Conservation (phyloP, 2,888 invertebrate species). For the Chymomyza caudatula region DNA sequence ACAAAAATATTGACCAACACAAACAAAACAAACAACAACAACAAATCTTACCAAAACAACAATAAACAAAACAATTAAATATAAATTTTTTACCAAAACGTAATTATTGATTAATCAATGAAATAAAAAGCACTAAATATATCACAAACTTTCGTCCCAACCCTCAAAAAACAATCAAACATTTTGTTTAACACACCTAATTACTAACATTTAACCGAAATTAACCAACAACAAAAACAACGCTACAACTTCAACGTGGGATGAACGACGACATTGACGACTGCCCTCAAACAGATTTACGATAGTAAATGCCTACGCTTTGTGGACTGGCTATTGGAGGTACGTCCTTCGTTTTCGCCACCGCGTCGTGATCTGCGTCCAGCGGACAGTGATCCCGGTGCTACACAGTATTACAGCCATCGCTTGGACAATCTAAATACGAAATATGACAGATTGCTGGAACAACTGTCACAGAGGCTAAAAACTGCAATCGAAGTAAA, state of each 20-base stretch:
- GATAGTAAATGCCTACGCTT: conserved; percentile 78
- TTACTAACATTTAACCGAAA: conserved; percentile 74
- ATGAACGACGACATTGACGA: conserved; percentile 21
- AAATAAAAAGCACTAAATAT: conserved; percentile 76
- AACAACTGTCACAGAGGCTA: conserved; percentile 77
- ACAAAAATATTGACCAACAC: conserved; percentile 53
- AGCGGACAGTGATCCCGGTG: conserved; percentile 77
- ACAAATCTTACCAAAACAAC: conserved; percentile 30
- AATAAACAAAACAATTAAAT: conserved; percentile 61
- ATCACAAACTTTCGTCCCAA: conserved; percentile 19
- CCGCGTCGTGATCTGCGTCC: conserved; percentile 77
- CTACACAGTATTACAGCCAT: conserved; percentile 77
- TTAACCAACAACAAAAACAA: conserved; percentile 56
- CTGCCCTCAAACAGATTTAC: conserved; percentile 73
- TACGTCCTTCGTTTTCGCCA: conserved; percentile 78
- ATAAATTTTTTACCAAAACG: conserved; percentile 53
- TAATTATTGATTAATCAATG: conserved; percentile 66
- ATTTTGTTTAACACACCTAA: conserved; percentile 63
- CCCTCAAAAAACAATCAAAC: conserved; percentile 21
- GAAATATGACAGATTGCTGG: conserved; percentile 78
- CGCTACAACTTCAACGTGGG: conserved; percentile 31
- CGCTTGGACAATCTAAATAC: conserved; percentile 77
- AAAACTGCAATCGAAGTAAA: conserved; percentile 78
- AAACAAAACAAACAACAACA: conserved; percentile 33
- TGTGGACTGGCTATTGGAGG: conserved; percentile 78